These are phyloP conservation scores for Naso thynnoides DNA, from an alignment of 2,797 vertebrate species.

Conservation along the genomic window DNA sequence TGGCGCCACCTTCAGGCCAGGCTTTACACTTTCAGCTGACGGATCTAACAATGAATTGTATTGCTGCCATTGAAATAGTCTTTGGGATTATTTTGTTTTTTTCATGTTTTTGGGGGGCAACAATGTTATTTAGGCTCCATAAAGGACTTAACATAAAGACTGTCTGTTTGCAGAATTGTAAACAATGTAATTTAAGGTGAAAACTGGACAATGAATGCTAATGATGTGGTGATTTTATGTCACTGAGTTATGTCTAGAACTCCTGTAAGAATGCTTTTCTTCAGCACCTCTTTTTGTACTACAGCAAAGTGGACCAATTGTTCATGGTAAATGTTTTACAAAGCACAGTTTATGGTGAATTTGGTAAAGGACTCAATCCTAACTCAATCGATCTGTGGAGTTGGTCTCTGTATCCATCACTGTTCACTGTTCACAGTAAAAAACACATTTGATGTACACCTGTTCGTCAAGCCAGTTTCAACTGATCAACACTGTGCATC, in stretches of 20 bases:
- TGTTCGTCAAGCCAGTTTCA: constrained; percentile 18
- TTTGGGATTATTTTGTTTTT: not conserved
- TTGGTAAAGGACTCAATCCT: constrained; percentile 20
- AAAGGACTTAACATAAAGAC: constrained; percentile 21
- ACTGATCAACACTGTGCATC: constrained; percentile 33
- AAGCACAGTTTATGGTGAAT: constrained; percentile 17
- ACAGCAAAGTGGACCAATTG: constrained; percentile 64
- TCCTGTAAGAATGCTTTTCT: constrained; percentile 11
- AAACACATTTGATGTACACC: constrained; percentile 29
- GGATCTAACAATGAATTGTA: not conserved
- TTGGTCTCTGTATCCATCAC: constrained; percentile 24
- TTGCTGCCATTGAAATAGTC: not conserved
- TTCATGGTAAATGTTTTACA: constrained; percentile 30
- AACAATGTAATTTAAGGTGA: constrained; percentile 15
- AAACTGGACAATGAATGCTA: not conserved
- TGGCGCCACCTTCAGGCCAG: not conserved
- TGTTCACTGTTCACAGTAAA: constrained; percentile 27
- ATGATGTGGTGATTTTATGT: constrained; percentile 7
- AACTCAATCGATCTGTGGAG: constrained; percentile 33
- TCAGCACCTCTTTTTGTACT: constrained; percentile 23
- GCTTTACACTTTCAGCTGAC: not conserved
- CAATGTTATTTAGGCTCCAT: not conserved
- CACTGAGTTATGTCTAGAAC: constrained; percentile 18
- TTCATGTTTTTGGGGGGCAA: not conserved
- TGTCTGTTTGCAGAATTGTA: constrained; percentile 12